A percentile compares a stretch with the other conserved stretches of the same genome.
phyloP scores from a whole-genome alignment of 2,888 invertebrate species.

The Oscheius sp. region DNA sequence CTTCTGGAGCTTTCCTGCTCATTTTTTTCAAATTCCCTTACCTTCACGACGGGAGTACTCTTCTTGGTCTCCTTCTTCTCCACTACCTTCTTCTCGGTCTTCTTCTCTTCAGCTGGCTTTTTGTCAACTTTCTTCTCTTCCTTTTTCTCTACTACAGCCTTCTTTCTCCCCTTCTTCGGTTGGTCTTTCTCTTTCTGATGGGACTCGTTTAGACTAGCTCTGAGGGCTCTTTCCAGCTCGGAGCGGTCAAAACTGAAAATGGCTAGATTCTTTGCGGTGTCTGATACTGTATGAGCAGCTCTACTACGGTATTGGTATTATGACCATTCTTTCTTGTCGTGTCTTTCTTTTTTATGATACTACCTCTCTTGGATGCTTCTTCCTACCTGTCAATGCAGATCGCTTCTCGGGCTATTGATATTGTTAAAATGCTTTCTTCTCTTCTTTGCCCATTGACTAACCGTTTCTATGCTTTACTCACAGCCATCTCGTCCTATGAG shows the following conservation, averaged over 20 bases:
- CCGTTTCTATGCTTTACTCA: no score
- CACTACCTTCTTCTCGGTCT: not conserved
- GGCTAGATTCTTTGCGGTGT: no score
- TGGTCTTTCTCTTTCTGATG: slow-evolving; percentile 24
- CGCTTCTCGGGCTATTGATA: no score
- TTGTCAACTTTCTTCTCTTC: slow-evolving; percentile 6
- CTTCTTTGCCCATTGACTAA: no score
- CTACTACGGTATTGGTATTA: not conserved
- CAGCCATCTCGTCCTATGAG: no score
- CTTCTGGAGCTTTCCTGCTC: not conserved
- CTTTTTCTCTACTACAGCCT: not conserved
- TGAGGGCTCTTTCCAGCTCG: slow-evolving; percentile 51
- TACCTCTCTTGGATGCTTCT: not conserved
- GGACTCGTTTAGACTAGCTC: slow-evolving; percentile 43
- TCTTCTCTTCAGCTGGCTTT: not conserved
- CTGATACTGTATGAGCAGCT: not conserved
- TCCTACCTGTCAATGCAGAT: not conserved
- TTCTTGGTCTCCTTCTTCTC: not conserved
- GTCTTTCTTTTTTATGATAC: not conserved
- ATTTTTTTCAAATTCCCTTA: slow-evolving; percentile 1
- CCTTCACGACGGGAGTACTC: not conserved
- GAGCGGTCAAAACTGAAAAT: slow-evolving; percentile 50
- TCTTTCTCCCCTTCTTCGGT: slow-evolving; percentile 2
- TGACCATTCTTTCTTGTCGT: not conserved
- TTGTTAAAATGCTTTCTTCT: no score